A percentile compares a stretch with the other conserved stretches of the same genome.
These are phyloP conservation scores for Myotis vivesi DNA, from an alignment of 2,797 vertebrate genomes.

Conservation along the genomic window DNA sequence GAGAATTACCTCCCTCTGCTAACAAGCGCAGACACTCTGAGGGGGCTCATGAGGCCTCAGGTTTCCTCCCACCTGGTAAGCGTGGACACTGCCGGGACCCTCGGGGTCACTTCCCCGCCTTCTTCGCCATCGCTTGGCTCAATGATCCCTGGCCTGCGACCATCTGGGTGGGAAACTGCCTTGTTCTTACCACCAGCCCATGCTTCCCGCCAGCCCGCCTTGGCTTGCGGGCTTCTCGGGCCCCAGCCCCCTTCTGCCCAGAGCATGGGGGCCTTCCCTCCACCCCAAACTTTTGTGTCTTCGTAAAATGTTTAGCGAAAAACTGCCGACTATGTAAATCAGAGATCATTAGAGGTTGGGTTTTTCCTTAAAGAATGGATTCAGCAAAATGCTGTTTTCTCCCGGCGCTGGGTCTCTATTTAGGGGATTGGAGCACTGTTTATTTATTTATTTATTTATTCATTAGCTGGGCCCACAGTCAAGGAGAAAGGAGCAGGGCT, in stretches of 20 bases:
- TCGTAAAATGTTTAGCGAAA: slow-evolving; percentile 79
- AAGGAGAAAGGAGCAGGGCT: slow-evolving; percentile 87
- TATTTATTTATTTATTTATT: slow-evolving; percentile 89
- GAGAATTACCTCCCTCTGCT: background rate
- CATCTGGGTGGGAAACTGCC: background rate
- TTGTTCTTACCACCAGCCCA: background rate
- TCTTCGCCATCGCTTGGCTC: background rate
- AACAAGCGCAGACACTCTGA: rapidly evolving
- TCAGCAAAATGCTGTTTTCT: slow-evolving; percentile 95
- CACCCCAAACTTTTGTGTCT: slow-evolving; percentile 77
- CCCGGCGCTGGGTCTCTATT: slow-evolving; percentile 90
- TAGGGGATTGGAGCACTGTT: slow-evolving; percentile 85
- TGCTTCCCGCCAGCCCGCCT: rapidly evolving
- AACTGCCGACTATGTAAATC: slow-evolving; percentile 86
- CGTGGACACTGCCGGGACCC: background rate
- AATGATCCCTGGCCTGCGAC: background rate
- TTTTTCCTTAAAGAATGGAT: slow-evolving; percentile 85
- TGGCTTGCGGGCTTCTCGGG: background rate
- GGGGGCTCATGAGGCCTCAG: background rate
- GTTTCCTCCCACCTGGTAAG: background rate
- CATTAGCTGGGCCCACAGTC: slow-evolving; percentile 87
- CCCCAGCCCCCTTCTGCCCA: slow-evolving; percentile 68
- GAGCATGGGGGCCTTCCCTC: slow-evolving; percentile 53
- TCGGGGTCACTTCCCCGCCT: rapidly evolving
- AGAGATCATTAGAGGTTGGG: slow-evolving; percentile 85